Base-by-base conservation (phyloP, 2,888 invertebrate genomes). In the Timandra comae region DNA sequence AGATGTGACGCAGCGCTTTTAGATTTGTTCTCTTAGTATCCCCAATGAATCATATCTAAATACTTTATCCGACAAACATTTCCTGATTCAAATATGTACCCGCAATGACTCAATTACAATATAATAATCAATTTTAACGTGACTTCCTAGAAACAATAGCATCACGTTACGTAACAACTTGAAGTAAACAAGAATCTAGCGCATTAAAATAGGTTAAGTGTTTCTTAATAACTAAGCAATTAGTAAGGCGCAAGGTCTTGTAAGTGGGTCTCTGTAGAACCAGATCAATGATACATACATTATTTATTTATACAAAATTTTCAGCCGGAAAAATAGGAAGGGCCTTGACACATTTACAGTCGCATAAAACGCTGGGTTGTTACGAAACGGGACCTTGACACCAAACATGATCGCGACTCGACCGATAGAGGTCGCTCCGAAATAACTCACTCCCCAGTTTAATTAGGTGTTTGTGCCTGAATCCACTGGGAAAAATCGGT, bases 361-460 rank as follows among this genome's bases (percentile, higher is more conserved):
- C 56, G 60, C 55, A 62, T 60, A 60, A 56, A 59, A 44, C 58
- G 6, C 4, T 16, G 43, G 46, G 41, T 30, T 51, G 65, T 81
- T 82, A 84, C 76, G 72, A 74, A 70, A 81, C 56, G 23, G 36
- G 64, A 65, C 84, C 84, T 84, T 84, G 84, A 84, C 84, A 85
- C 76, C 68, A 77, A 73, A 80, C 62, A 67, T 77, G 82, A 85
- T 82, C 82, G 74, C 66, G 60, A 63, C 44, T 46, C 71, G 70
- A 66, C 73, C 66, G 72, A 65, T 62, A 78, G 76, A 80, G 80
- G 82, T 68, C 79, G 68, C 56, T 63, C 73, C 60, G 52, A 82
- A 84, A 84, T 84, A 84, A 69, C 63, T 49, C 60, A 57, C 53
- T 65, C 61, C 57, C 34, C 52, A 56, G 59, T 61, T 72, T 72